Percentiles rank a stretch among this genome's conserved stretches.
These are phyloP conservation scores for Cosmorhoe ocellata DNA, from an alignment of 2,888 invertebrate species.

Conservation along the genomic window DNA sequence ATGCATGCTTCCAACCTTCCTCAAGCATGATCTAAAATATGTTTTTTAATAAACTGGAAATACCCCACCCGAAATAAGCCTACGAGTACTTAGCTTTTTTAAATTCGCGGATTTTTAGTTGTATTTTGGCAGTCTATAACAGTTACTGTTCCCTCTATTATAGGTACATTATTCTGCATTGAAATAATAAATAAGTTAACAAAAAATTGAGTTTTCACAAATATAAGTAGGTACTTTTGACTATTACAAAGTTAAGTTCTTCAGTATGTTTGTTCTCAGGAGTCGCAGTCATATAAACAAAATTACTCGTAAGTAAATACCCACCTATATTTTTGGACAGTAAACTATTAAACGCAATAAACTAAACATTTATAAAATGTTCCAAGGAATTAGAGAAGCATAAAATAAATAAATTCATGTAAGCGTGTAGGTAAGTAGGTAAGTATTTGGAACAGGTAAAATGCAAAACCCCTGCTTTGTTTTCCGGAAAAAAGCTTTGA, in stretches of 20 bases:
- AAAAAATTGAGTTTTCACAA: constrained; percentile 8
- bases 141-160: neutral
- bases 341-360: no score
- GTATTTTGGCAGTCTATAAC: neutral
- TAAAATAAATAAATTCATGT: no score
- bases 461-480: constrained; percentile 4
- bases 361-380: no score
- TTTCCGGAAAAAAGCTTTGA: constrained; percentile 14
- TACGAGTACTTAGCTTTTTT: no score
- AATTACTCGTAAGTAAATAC: no score
- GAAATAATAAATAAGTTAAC: neutral
- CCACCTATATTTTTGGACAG: no score
- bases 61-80: no score
- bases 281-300: constrained; percentile 4
- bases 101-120: neutral
- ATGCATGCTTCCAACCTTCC: no score
- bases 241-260: neutral
- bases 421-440: constrained; percentile 1
- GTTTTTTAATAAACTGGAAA: no score
- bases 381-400: no score
- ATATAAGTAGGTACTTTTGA: no score
- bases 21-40: no score
- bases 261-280: constrained; percentile 1
- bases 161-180: neutral
- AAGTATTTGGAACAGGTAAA: constrained; percentile 1